Base-by-base conservation (phyloP, 2,797 vertebrate genomes). In the Xiphophorus birchmanni region DNA sequence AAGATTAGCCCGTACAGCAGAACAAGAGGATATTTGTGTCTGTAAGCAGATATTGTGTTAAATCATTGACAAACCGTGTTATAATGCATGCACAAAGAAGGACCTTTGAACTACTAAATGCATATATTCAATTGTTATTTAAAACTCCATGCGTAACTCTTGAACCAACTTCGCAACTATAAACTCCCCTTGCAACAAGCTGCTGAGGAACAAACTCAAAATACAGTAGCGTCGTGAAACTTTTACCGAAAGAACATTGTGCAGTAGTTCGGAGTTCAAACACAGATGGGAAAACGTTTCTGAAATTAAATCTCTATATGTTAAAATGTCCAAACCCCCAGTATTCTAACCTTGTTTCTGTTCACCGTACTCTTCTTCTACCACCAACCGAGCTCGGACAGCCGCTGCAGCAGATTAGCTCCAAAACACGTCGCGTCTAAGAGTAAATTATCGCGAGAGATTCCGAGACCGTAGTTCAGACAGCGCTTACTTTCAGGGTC, bases 91-190 rank as follows among this genome's bases (percentile, higher is more conserved):
- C 65, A 78, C 58, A 29, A 63, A 74, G 23, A 54, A n/a, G 0
- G 77, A 90, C 82, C 82, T 90, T 88, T 91, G 78, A 54, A 89
- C 85, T 47, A 26, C 17, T 44, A 3, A 63, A n/a, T 35, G 21
- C 32, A 77, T 72, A 15, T 12, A 17, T 1, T 71, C 21, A 11
- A 35, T 32, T 21, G 2, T 37, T 5, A 8, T 42, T 63, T 32
- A 52, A 82, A 73, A 15, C 15, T 45, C 12, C 5, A 13, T 32
- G 42, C 54, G 42, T 21, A 45, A 35, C 50, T 45, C n/a, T 26
- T 13, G 18, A 9, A 29, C 2, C 5, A 78, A 42, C 48, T 54
- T 40, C 1, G 1, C 26, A 37, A 12, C 35, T 47, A 23, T 5
- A 60, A 40, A 15, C 13, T 76, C 5, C 9, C 11, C 54, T 78